phyloP scores from a whole-genome alignment of 2,113 vertebrate species.

The Pan troglodytes region NHGRI_mPanTro3-v2.1_pri NC_072415.2:29006501-29007000 shows the following conservation, averaged over 20 bases:
- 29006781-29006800: not conserved
- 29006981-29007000: constrained; percentile 14
- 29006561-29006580: not conserved
- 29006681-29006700: not conserved
- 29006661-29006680: not conserved
- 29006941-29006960: not conserved
- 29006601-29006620: constrained; percentile 5
- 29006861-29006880: not conserved
- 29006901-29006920: not conserved
- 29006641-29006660: not conserved
- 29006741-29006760: not conserved
- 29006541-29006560: too few species aligned
- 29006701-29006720: constrained; percentile 1
- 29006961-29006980: not conserved
- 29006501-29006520: too few species aligned
- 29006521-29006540: not conserved
- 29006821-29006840: not conserved
- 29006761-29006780: not conserved
- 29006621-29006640: constrained; percentile 12
- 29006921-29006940: not conserved
- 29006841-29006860: not conserved
- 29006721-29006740: not conserved
- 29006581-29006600: not conserved
- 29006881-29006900: not conserved
- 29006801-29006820: not conserved